Evolutionary conservation across 2,797 vertebrate species (phyloP).

Genomic region (Tenualosa thibaudeaui): DNA sequence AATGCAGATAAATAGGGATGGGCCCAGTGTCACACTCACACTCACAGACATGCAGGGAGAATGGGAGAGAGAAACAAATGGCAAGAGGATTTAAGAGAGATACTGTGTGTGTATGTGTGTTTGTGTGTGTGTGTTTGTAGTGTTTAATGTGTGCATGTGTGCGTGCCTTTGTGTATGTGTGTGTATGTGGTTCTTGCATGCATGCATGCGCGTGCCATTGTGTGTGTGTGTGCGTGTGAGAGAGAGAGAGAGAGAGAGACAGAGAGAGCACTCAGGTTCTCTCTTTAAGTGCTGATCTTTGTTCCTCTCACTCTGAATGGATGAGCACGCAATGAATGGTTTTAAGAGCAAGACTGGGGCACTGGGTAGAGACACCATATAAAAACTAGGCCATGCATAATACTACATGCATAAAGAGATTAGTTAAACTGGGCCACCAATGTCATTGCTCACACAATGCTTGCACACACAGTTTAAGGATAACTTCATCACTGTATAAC

Average conservation of each 20-base stretch:
- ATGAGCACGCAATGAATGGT: slow-evolving; percentile 9
- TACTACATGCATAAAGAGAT: slow-evolving; percentile 22
- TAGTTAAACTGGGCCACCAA: neutral
- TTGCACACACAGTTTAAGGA: neutral
- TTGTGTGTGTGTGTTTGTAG: neutral
- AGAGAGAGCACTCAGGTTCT: neutral
- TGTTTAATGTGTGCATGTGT: too few relatives aligned
- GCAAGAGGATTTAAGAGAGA: neutral
- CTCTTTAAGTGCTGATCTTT: slow-evolving; percentile 14
- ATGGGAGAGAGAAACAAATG: neutral
- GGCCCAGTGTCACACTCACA: neutral
- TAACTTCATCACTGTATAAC: neutral
- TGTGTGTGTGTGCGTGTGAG: too few relatives aligned
- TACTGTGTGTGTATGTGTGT: neutral
- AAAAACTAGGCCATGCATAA: slow-evolving; percentile 23
- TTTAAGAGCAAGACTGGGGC: slow-evolving; percentile 5
- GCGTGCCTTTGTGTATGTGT: too few relatives aligned
- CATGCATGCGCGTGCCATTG: too few relatives aligned
- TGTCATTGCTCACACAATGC: slow-evolving; percentile 5
- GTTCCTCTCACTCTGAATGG: slow-evolving; percentile 1
- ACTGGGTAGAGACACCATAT: neutral
- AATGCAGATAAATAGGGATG: slow-evolving; percentile 27
- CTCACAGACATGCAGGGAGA: neutral
- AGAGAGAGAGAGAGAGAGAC: neutral
- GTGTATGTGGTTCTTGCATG: too few relatives aligned